Evolutionary conservation across 2,888 invertebrate genomes (phyloP).

Genomic region (Cephus pulcher): DNA sequence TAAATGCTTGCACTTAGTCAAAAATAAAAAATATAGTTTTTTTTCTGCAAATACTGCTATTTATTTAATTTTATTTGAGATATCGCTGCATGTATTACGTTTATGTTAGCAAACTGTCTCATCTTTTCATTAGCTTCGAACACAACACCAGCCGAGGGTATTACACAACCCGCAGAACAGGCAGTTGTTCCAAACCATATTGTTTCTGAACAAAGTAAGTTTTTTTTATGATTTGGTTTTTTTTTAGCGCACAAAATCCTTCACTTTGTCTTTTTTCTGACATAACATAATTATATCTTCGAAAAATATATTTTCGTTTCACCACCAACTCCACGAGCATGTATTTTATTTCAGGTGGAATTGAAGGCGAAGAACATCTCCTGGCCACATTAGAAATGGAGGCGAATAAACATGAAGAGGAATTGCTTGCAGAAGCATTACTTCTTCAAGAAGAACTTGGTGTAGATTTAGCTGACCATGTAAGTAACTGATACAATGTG

Average conservation of each 20-base stretch:
- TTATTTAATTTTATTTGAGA: background rate
- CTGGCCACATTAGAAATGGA: constrained; percentile 62
- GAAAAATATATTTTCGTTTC: constrained; percentile 5
- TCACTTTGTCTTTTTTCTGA: background rate
- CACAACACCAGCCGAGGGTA: constrained; percentile 33
- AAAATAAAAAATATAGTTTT: constrained; percentile 20
- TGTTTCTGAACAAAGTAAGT: constrained; percentile 48
- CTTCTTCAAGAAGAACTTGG: constrained; percentile 61
- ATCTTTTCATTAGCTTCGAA: constrained; percentile 43
- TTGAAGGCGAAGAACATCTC: constrained; percentile 61
- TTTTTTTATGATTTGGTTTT: constrained; percentile 20
- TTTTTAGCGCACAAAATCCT: background rate
- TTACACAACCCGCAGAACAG: constrained; percentile 33
- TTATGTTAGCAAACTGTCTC: constrained; percentile 3
- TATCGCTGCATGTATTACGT: background rate
- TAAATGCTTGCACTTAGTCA: background rate
- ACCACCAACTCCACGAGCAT: background rate
- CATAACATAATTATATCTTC: background rate
- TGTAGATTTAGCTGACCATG: constrained; percentile 54
- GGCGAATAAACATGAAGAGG: constrained; percentile 60
- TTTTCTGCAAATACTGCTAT: background rate
- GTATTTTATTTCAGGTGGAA: constrained; percentile 43
- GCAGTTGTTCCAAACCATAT: constrained; percentile 42
- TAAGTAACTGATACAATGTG: constrained; percentile 23
- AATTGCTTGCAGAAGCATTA: constrained; percentile 60